phyloP scores from a whole-genome alignment of 2,797 vertebrate species.

The Muscicapa comitata region DNA sequence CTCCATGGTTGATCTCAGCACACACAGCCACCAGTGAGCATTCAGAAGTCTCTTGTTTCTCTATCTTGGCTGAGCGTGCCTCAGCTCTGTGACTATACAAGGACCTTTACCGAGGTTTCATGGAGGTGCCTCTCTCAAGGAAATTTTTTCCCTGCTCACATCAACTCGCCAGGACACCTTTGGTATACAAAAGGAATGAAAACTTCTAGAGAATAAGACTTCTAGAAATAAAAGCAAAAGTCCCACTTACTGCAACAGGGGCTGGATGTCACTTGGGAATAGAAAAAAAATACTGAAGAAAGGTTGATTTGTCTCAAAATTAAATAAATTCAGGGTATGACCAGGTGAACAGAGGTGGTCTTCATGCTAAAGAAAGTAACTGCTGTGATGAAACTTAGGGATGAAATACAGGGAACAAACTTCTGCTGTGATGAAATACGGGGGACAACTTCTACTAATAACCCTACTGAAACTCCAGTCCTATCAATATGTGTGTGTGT shows the following conservation, averaged over 20 bases:
- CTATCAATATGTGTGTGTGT: not conserved
- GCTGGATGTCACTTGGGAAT: not conserved
- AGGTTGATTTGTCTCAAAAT: not conserved
- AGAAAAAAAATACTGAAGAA: not conserved
- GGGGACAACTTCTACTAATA: not conserved
- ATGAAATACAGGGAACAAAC: not conserved
- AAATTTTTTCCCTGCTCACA: not conserved
- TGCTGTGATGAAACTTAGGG: not conserved
- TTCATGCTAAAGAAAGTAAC: not conserved
- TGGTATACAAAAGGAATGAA: not conserved
- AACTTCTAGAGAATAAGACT: not conserved
- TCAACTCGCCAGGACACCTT: not conserved
- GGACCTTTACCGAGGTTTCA: not conserved
- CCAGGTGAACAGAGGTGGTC: not conserved
- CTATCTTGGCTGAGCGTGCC: rapidly evolving
- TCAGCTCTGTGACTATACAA: not conserved
- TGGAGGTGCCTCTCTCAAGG: rapidly evolving
- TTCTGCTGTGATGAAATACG: not conserved
- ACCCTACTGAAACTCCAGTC: not conserved
- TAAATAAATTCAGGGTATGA: not conserved
- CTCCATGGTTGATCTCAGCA: not conserved
- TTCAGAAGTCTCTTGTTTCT: not conserved
- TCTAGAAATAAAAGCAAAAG: not conserved
- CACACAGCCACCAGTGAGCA: not conserved
- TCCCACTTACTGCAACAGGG: not conserved